phyloP scores from a whole-genome alignment of 2,113 vertebrate species.

The Nansenia antarctica region DNA sequence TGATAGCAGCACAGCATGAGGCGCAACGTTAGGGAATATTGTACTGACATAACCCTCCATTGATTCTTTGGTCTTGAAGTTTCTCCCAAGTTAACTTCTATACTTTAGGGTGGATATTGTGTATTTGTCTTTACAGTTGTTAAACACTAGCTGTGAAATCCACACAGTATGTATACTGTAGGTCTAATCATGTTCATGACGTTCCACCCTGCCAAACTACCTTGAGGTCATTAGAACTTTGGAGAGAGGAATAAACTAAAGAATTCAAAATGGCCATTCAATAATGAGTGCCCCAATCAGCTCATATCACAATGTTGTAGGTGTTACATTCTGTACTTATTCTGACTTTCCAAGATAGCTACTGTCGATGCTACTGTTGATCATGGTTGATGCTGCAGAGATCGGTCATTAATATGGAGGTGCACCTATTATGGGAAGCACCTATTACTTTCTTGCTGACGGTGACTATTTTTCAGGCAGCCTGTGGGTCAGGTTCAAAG shows the following conservation, averaged over 20 bases:
- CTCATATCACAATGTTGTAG: too few relatives aligned
- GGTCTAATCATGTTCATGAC: background rate
- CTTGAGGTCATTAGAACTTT: too few relatives aligned
- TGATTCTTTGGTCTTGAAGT: conserved; percentile 37
- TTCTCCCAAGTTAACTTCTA: background rate
- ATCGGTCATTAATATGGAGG: conserved; percentile 31
- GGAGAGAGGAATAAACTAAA: too few relatives aligned
- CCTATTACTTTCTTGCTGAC: conserved; percentile 52
- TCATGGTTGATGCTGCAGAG: conserved; percentile 2
- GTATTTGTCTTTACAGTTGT: background rate
- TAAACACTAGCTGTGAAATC: background rate
- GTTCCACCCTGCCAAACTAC: too few relatives aligned
- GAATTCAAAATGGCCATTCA: too few relatives aligned
- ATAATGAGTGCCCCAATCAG: too few relatives aligned
- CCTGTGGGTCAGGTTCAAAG: conserved; percentile 37
- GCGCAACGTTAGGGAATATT: conserved; percentile 18
- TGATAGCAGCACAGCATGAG: conserved; percentile 39
- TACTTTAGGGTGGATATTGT: conserved; percentile 14
- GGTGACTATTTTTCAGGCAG: conserved; percentile 30
- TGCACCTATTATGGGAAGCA: conserved; percentile 32
- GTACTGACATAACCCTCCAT: conserved; percentile 48
- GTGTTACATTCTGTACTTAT: too few relatives aligned
- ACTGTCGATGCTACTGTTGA: too few relatives aligned
- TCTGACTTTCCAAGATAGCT: too few relatives aligned
- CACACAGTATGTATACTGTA: too few relatives aligned